phyloP scores from a whole-genome alignment of 1,140 invertebrate species.

The Mylabris phalerata region DNA sequence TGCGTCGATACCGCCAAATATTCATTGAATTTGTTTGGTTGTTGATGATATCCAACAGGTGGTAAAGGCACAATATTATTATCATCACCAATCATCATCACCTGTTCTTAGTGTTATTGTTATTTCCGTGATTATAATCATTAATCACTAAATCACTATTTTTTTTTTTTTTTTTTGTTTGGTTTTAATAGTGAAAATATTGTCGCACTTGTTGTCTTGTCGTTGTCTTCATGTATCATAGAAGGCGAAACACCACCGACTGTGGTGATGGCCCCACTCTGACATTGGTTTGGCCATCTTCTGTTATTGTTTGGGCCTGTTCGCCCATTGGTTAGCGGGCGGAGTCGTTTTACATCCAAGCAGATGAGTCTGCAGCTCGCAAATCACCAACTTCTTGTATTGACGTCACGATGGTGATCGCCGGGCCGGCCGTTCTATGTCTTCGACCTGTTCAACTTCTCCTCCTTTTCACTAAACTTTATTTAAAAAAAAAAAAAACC shows the following conservation, averaged over 20 bases:
- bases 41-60: neutral
- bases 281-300: slow-evolving; percentile 35
- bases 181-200: neutral
- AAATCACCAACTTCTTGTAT: slow-evolving; percentile 26
- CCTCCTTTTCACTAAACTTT: too few relatives aligned
- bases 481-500: too few relatives aligned
- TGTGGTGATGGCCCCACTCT: slow-evolving; percentile 32
- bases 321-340: slow-evolving; percentile 38
- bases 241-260: slow-evolving; percentile 32
- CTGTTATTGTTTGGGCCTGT: slow-evolving; percentile 18
- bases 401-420: slow-evolving; percentile 21
- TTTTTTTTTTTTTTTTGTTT: too few relatives aligned
- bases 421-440: neutral
- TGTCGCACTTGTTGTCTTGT: slow-evolving; percentile 34
- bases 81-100: slow-evolving; percentile 13
- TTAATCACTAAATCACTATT: slow-evolving; percentile 18
- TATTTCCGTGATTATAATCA: slow-evolving; percentile 10
- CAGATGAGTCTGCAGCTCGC: slow-evolving; percentile 35
- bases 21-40: neutral
- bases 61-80: slow-evolving; percentile 3
- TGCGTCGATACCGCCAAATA: neutral
- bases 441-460: neutral
- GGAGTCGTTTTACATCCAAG: slow-evolving; percentile 26
- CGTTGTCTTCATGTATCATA: too few relatives aligned
- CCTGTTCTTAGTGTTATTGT: neutral